Base-by-base conservation (phyloP, 2,888 invertebrate genomes). In the Yponomeuta plumbellus region DNA sequence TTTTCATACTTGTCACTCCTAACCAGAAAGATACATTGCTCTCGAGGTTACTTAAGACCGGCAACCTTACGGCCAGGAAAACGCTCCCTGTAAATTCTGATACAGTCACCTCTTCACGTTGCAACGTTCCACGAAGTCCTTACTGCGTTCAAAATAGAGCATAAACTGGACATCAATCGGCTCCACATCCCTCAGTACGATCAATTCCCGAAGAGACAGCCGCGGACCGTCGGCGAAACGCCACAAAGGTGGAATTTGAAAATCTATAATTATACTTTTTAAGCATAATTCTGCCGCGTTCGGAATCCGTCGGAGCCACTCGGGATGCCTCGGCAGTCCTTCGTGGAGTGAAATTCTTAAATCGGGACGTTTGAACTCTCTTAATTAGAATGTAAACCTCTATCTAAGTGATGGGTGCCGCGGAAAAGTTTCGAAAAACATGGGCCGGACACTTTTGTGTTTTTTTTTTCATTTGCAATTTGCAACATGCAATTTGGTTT, bases 191-290 rank as follows among this genome's bases (percentile, higher is more conserved):
- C 20, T 21, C 58, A 21, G 58, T 58, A 20, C 58, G 21, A 59
- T 22, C 59, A 21, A 52, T 52, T 52, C 17, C 44, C 22, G 62
- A 34, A 62, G 39, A n/a, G 20, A 59, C 34, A 23, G 17, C 10
- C 39, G 20, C 62, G 39, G 22, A 44, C 21, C 40, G 62, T 59
- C 61, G 66, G 52, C 66, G 63, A 22, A 44, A 20, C 34, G 44
- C 40, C 34, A 26, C 67, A 68, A 68, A 66, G 68, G 64, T 8
- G 58, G 64, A 64, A 68, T 68, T 64, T 44, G 61, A 66, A 68
- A 68, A 68, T 68, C 68, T 68, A 68, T 68, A 68, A 68, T 68
- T 68, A 66, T 64, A 64, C 68, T 66, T 68, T 64, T 66, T 66
- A 64, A 66, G 61, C 66, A 66, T 66, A 68, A 68, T 68, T 64